These are phyloP conservation scores for Lepidurus packardi DNA, from an alignment of 1,140 invertebrate genomes.

Conservation along the genomic window DNA sequence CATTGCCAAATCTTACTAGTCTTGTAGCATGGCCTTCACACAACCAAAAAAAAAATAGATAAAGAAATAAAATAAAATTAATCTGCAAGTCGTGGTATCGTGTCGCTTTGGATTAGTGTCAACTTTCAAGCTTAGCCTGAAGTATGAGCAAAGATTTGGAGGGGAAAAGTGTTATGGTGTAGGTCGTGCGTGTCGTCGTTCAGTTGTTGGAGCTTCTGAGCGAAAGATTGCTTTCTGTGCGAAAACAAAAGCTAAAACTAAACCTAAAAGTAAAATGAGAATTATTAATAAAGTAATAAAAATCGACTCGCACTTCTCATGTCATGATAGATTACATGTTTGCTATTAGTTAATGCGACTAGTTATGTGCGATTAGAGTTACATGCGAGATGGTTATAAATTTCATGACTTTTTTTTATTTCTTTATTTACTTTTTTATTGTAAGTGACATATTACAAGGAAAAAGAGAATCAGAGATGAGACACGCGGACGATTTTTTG, in stretches of 20 bases:
- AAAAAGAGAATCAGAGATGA: no score
- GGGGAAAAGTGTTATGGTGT: neutral
- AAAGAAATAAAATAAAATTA: neutral
- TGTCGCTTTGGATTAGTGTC: conserved; percentile 8
- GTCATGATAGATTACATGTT: no score
- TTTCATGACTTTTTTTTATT: no score
- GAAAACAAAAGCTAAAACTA: neutral
- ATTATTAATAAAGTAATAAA: no score
- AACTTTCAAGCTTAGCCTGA: neutral
- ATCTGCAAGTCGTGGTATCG: neutral
- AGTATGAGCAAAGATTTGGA: neutral
- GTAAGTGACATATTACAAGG: no score
- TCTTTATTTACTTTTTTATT: no score
- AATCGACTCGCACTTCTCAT: no score
- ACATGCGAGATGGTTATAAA: no score
- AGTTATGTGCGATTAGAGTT: no score
- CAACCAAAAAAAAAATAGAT: neutral
- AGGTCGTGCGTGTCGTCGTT: conserved; percentile 9
- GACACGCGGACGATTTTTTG: no score
- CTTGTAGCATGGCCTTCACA: neutral
- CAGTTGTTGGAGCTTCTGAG: neutral
- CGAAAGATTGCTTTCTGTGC: neutral
- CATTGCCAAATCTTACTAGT: neutral
- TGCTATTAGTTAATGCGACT: no score
- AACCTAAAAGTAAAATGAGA: no score